A percentile compares a stretch with the other conserved stretches of the same genome.
Evolutionary conservation across 2,888 invertebrate species (phyloP).

Genomic region (Catocala sponsa): DNA sequence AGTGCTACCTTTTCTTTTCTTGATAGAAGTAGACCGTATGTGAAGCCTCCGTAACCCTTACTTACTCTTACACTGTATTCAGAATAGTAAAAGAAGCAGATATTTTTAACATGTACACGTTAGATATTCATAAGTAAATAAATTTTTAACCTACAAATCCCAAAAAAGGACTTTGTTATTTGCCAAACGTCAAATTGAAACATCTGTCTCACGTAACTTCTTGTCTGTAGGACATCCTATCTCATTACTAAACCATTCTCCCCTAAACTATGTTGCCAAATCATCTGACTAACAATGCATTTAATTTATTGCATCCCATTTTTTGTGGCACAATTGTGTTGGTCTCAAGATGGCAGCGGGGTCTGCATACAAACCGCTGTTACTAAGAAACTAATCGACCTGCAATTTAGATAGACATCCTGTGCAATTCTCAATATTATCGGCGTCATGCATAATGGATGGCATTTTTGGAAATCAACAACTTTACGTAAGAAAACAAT

Average conservation of each 20-base stretch:
- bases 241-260: conserved; percentile 2
- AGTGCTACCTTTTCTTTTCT: no score
- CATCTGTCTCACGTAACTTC: no score
- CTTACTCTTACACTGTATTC: no score
- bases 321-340: conserved; percentile 50
- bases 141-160: no score
- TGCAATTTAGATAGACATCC: conserved; percentile 82
- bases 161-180: no score
- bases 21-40: no score
- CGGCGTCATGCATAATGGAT: conserved; percentile 62
- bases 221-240: conserved; percentile 15
- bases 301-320: conserved; percentile 55
- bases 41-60: no score
- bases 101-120: no score
- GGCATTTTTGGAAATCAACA: conserved; percentile 32
- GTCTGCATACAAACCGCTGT: conserved; percentile 60
- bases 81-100: no score
- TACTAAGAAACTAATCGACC: conserved; percentile 81
- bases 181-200: no score
- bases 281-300: conserved; percentile 33
- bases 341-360: conserved; percentile 13
- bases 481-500: not conserved
- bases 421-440: conserved; percentile 60
- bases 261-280: conserved; percentile 30
- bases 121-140: no score